These are phyloP conservation scores for Gortyna flavago DNA, from an alignment of 2,888 invertebrate genomes.

Conservation along the genomic window DNA sequence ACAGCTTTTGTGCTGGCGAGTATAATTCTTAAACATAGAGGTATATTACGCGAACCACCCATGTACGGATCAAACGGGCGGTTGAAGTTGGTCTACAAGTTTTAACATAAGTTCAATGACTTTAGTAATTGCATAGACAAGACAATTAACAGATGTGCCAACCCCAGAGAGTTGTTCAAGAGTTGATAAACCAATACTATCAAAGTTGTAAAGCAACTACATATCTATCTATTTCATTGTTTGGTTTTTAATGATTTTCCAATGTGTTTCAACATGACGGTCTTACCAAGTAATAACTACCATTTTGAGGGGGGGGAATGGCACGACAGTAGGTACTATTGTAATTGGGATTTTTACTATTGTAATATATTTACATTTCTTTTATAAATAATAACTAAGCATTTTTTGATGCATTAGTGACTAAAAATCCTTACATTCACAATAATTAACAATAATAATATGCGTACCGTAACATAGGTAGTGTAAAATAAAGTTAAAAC, in stretches of 20 bases:
- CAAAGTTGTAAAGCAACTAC: constrained; percentile 36
- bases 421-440: no score
- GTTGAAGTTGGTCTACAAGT: constrained; percentile 5
- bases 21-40: neutral
- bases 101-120: constrained; percentile 21
- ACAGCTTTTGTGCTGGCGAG: neutral
- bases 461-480: no score
- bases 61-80: neutral
- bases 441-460: no score
- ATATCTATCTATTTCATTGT: neutral
- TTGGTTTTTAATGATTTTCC: neutral
- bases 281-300: neutral
- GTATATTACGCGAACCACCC: neutral
- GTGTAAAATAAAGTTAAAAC: no score
- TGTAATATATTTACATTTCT: no score
- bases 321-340: no score
- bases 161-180: constrained; percentile 23
- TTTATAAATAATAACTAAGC: no score
- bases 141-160: constrained; percentile 35
- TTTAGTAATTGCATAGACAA: constrained; percentile 34
- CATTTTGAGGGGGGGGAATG: no score
- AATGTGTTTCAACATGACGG: neutral
- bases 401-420: no score
- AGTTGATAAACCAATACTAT: constrained; percentile 14
- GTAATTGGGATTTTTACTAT: no score